phyloP scores from a whole-genome alignment of 2,888 invertebrate genomes.

The Gari tellinella region DNA sequence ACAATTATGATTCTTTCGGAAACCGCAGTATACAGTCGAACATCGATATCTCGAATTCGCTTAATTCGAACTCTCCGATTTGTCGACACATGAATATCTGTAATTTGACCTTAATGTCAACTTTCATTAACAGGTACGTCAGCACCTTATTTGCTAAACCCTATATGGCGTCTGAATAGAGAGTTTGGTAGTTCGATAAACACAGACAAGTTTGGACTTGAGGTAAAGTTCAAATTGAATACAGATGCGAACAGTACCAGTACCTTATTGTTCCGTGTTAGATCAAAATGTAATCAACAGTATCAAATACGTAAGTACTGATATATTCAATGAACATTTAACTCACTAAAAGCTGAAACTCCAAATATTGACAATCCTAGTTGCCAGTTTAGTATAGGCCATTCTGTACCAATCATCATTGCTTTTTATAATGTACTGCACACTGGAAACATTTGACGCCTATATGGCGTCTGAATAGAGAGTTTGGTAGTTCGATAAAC shows the following conservation, averaged over 20 bases:
- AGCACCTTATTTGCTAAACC: conserved; percentile 39
- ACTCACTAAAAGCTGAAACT: too few species aligned
- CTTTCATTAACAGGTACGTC: conserved; percentile 43
- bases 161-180: conserved; percentile 49
- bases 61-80: too few species aligned
- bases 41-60: too few species aligned
- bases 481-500: conserved; percentile 37
- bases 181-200: conserved; percentile 42
- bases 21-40: too few species aligned
- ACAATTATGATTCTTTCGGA: too few species aligned
- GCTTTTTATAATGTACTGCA: too few species aligned
- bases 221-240: conserved; percentile 34
- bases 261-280: conserved; percentile 18
- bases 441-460: conserved; percentile 50
- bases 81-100: too few species aligned
- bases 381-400: too few species aligned
- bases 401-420: too few species aligned
- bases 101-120: too few species aligned
- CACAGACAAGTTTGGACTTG: conserved; percentile 39
- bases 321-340: too few species aligned
- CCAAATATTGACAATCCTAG: too few species aligned
- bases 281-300: conserved; percentile 20
- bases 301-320: conserved; percentile 50
- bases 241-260: conserved; percentile 23
- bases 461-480: conserved; percentile 50